Conservation (phyloP, 2,797 vertebrate genomes). For the Nasua narica region DNA sequence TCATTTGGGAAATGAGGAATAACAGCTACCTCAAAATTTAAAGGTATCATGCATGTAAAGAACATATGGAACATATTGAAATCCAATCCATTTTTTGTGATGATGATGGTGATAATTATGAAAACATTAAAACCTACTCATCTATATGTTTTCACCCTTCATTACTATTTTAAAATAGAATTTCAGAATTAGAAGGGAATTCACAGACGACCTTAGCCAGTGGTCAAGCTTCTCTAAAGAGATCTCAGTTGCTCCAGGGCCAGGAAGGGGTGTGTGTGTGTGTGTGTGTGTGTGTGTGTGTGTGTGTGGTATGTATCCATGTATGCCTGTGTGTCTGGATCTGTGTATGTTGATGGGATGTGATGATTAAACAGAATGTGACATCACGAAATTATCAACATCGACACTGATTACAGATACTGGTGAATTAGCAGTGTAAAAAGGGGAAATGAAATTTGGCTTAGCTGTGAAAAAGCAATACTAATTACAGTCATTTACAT, state of each 20-base stretch:
- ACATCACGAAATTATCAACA: conserved; percentile 10
- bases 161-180: not conserved
- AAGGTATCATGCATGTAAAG: not conserved
- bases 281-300: not conserved
- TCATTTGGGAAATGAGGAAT: not conserved
- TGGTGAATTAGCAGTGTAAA: not conserved
- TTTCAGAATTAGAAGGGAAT: not conserved
- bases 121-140: not conserved
- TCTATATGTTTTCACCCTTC: not conserved
- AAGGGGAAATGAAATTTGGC: conserved; percentile 46
- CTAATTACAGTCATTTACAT: conserved; percentile 44
- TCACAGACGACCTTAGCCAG: not conserved
- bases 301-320: not conserved
- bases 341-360: not conserved
- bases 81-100: not conserved
- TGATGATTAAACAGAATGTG: not conserved
- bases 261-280: not conserved
- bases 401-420: conserved; percentile 32
- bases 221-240: not conserved
- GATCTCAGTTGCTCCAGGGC: not conserved
- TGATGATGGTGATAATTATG: not conserved
- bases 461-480: conserved; percentile 57
- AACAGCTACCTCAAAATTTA: not conserved
- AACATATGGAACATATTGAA: not conserved
- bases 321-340: not conserved